Conservation (phyloP, 2,888 invertebrate genomes). For the Drosophila hamatofila region DNA sequence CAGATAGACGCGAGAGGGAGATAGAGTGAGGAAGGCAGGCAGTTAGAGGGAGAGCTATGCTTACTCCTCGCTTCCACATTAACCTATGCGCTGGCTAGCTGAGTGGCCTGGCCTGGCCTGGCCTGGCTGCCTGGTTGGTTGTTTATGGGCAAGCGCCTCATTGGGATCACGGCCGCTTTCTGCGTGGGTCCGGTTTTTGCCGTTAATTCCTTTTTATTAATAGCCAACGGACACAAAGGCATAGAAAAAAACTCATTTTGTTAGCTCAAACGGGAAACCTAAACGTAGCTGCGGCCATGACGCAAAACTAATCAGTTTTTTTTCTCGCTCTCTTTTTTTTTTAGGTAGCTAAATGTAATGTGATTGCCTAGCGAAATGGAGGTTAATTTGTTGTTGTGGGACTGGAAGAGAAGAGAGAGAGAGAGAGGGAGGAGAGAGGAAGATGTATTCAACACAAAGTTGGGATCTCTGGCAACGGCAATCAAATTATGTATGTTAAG, state of each 20-base stretch:
- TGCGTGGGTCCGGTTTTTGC: slow-evolving; percentile 75
- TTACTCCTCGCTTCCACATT: slow-evolving; percentile 22
- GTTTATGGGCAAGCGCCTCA: slow-evolving; percentile 76
- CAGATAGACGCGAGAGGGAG: background rate
- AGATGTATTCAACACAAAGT: background rate
- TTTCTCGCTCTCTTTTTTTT: background rate
- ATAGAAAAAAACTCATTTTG: slow-evolving; percentile 55
- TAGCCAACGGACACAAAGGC: slow-evolving; percentile 67
- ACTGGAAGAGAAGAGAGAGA: background rate
- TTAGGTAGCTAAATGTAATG: slow-evolving; percentile 33
- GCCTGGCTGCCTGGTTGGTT: slow-evolving; percentile 44
- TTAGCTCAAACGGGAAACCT: slow-evolving; percentile 49
- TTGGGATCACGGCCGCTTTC: slow-evolving; percentile 65
- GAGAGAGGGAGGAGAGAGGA: background rate
- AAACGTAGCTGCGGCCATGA: slow-evolving; percentile 20
- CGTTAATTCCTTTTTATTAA: slow-evolving; percentile 81
- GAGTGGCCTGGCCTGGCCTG: slow-evolving; percentile 50
- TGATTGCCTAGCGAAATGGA: slow-evolving; percentile 34
- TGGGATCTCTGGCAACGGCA: background rate
- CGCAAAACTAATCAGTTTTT: slow-evolving; percentile 70
- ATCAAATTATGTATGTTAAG: background rate
- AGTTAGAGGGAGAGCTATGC: background rate
- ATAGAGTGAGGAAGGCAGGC: background rate
- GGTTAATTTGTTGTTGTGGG: slow-evolving; percentile 18
- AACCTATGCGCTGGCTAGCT: slow-evolving; percentile 55